Base-by-base conservation (phyloP, 1,140 invertebrate genomes). In the Drosophila pseudoananassae region DNA sequence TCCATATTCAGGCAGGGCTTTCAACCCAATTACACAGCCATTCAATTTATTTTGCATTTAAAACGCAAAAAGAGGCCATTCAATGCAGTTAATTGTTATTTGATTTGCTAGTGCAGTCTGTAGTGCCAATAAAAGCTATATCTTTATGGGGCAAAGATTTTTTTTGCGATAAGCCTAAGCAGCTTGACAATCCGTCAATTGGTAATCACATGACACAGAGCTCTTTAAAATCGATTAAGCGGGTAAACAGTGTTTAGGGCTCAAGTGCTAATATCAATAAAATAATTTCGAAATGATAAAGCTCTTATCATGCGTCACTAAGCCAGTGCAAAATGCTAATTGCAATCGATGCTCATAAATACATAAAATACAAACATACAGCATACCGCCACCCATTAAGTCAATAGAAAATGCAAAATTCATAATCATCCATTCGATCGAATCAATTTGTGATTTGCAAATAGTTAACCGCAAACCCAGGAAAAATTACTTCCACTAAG, bases 291-390 rank as follows among this genome's bases (percentile, higher is more conserved):
- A 61, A 55, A 77, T 83, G 70, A 83, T 83, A 71, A 76, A 52
- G 63, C 80, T 71, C 49, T 65, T 55, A 78, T 78, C 79, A 84
- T 56, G 75, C 81, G 64, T 68, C 56, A 76, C 79, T 80, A 66
- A 66, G 59, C 63, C 59, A 17, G 56, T 65, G 46, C 77, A 53
- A 56, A 76, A 83, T 78, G 60, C 73, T 83, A 83, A 83, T 83
- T 76, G 66, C 51, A 72, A 59, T 81, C 65, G 73, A 72, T 63
- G 58, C 49, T 61, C 60, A 58, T 58, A 60, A 58, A 72, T 57
- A 73, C 64, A 46, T 31, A 27, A 27, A 27, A 5, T 27, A 27
- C 25, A 27, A 27, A 27, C 25, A 27, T 31, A 10, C 8, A 31
- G 9, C 8, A 10, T 31, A 36, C 25, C 43, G 12, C 7, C 43